These are phyloP conservation scores for Scolopax rusticola DNA, from an alignment of 2,797 vertebrate genomes.

Conservation along the genomic window DNA sequence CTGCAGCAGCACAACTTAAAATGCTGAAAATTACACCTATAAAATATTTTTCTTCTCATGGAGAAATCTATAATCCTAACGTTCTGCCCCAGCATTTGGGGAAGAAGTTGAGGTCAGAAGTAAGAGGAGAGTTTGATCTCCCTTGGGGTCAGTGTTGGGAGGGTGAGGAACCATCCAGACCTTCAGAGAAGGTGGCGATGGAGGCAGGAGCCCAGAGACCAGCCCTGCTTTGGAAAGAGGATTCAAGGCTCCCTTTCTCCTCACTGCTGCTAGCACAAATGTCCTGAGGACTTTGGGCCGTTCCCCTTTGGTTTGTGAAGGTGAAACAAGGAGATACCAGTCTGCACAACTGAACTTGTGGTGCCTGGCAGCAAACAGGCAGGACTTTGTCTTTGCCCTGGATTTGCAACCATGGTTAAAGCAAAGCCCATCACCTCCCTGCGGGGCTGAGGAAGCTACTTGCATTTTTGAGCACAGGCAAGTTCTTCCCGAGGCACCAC, in stretches of 20 bases:
- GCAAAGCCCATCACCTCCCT: neutral
- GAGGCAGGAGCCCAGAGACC: neutral
- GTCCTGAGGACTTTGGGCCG: neutral
- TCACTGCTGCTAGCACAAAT: rapidly evolving
- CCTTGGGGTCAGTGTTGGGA: neutral
- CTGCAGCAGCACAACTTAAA: neutral
- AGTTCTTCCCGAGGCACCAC: neutral
- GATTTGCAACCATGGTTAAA: neutral
- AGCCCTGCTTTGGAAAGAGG: neutral
- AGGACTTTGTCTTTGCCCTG: neutral
- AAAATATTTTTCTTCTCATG: neutral
- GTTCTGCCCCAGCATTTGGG: neutral
- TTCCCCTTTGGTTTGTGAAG: neutral
- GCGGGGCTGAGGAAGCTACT: neutral
- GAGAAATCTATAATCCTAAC: neutral
- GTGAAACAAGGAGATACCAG: neutral
- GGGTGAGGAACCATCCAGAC: neutral
- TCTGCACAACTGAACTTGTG: no score
- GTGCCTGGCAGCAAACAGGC: neutral
- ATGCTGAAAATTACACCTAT: neutral
- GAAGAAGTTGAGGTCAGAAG: neutral
- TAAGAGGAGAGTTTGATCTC: neutral
- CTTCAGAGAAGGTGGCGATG: neutral
- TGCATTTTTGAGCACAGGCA: neutral
- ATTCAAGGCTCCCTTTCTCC: neutral